A percentile compares a stretch with the other conserved stretches of the same genome.
Conservation (phyloP, 2,797 vertebrate species). For the Scolopax rusticola region DNA sequence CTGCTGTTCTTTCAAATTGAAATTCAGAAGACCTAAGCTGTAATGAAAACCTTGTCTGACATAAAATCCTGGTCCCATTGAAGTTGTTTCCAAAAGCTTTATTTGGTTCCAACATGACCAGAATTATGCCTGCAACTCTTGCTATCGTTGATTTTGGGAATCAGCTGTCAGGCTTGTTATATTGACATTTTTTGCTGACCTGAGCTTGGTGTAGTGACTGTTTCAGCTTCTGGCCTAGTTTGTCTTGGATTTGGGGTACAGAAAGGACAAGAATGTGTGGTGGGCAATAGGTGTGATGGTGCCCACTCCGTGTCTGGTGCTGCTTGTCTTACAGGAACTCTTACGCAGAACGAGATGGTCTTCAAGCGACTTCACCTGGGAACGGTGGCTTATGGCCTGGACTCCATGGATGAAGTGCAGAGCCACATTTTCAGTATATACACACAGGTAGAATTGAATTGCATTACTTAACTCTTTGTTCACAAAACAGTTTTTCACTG, state of each 20-base stretch:
- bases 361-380: slow-evolving; percentile 96
- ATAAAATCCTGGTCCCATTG: not conserved
- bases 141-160: not conserved
- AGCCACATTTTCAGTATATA: slow-evolving; percentile 98
- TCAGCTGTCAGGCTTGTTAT: not conserved
- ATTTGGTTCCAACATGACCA: not conserved
- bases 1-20: not conserved
- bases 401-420: slow-evolving; percentile 99
- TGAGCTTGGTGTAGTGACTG: not conserved
- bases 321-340: slow-evolving; percentile 85
- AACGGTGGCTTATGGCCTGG: slow-evolving; percentile 95
- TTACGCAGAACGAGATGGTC: slow-evolving; percentile 99
- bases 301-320: not conserved
- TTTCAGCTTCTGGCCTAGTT: not conserved
- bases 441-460: slow-evolving; percentile 86
- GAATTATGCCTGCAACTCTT: not conserved
- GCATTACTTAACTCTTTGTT: not conserved
- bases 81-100: not conserved
- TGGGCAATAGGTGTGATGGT: fast-evolving
- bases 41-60: not conserved
- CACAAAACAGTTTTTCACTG: not conserved
- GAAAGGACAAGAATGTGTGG: fast-evolving
- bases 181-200: fast-evolving
- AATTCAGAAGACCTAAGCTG: not conserved
- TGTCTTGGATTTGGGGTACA: not conserved